Evolutionary conservation across 2,113 vertebrate species (phyloP), one percentile per base, ranked within the genome.

Genomic region (Butastur rufipennis): DNA sequence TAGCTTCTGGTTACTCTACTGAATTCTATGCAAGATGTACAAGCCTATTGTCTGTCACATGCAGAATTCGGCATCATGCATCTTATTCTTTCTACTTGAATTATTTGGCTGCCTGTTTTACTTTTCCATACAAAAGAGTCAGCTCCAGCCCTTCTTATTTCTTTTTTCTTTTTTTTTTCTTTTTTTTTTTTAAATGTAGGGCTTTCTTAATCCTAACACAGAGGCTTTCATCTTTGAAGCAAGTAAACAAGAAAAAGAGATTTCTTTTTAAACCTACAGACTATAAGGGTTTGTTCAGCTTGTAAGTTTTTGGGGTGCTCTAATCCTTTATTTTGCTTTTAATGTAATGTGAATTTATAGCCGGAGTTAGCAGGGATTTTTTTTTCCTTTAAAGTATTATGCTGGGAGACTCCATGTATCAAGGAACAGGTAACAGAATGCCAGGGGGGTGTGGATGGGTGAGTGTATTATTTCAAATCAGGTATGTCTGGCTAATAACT

Each of bases 211-310:
- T 81, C 63, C 42, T 89, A 77, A 58, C 34, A 88, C 13, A 48
- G 36, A 67, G 15, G 34, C 40, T 94, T 94, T 89, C 50, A 87
- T 78, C 55, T 93, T 53, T 73, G 34, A 68, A 91, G 27, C 45
- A 91, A 91, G 63, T 66, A 94, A 97, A 94, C 63, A 93, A 13
- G 29, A 59, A 90, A 79, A 94, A 59, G 31, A 66, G 31, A 66
- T 84, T 89, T 87, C 38, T 71, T 77, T 83, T 93, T 52, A 83
- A 90, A 82, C 20, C 25, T 85, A 67, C 13, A 91, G 50, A 90
- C 55, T 63, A 6, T 63, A 91, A 53, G 29, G 32, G 21, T 74
- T 84, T 93, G 56, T 89, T 91, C 73, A 91, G 38, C 36, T 67
- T 95, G 13, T 71, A 81, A 58, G 10, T 58, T 48, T 85, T 90